phyloP scores from a whole-genome alignment of 2,113 vertebrate species.

The Hydrolagus affinis region DNA sequence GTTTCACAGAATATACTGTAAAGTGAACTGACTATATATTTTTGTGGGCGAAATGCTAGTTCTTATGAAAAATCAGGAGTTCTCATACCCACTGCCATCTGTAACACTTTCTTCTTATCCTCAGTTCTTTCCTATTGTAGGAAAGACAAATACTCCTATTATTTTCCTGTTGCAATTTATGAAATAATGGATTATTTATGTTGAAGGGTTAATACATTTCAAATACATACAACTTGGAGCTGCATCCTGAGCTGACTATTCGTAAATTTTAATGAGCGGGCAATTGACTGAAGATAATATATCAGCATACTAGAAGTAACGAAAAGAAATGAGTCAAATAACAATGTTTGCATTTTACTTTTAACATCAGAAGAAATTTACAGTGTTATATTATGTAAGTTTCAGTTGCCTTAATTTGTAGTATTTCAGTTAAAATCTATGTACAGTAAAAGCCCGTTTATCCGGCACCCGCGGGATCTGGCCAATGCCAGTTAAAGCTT shows the following conservation, averaged over 20 bases:
- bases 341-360: background rate
- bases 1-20: too few species aligned
- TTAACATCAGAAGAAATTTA: too few species aligned
- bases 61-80: background rate
- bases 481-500: too few species aligned
- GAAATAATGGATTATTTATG: background rate
- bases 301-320: conserved; percentile 82
- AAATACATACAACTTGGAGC: conserved; percentile 78
- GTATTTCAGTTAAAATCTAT: background rate
- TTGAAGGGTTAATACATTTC: background rate
- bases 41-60: too few species aligned
- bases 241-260: conserved; percentile 89
- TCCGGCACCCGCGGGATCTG: too few species aligned
- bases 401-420: background rate
- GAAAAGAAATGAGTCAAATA: conserved; percentile 30
- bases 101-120: conserved; percentile 88
- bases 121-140: conserved; percentile 75
- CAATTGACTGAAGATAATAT: conserved; percentile 94
- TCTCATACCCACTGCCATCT: conserved; percentile 76
- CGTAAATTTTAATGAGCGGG: conserved; percentile 87
- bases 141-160: conserved; percentile 26
- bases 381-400: background rate
- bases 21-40: too few species aligned
- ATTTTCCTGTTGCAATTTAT: background rate
- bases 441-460: too few species aligned